Percentiles rank a stretch among this genome's conserved stretches.
Evolutionary conservation across 2,888 invertebrate species (phyloP).

Genomic region (Cheilosia impressa): DNA sequence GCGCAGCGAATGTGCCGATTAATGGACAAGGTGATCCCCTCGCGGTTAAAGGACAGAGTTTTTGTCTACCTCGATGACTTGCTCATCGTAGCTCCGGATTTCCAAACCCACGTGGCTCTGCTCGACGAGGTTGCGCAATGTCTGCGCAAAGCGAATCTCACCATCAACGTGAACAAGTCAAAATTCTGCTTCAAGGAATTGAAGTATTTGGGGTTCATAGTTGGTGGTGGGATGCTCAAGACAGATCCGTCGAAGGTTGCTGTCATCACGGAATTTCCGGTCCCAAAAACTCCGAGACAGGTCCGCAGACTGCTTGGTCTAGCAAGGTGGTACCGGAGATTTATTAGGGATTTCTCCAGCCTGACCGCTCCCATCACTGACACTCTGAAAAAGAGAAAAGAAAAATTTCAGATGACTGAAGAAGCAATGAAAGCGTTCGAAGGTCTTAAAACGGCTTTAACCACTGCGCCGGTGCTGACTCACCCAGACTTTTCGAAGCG

Average conservation of each 20-base stretch:
- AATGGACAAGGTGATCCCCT: conserved; percentile 54
- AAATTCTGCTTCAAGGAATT: conserved; percentile 56
- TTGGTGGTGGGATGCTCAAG: conserved; percentile 18
- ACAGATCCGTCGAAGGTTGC: conserved; percentile 55
- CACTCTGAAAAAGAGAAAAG: conserved; percentile 19
- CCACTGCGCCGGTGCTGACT: conserved; percentile 52
- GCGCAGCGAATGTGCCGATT: conserved; percentile 61
- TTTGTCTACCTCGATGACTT: conserved; percentile 46
- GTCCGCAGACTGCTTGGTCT: conserved; percentile 30
- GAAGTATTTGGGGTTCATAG: conserved; percentile 52
- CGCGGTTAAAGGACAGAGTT: conserved; percentile 32
- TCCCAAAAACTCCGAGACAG: conserved; percentile 4
- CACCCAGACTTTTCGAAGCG: conserved; percentile 25
- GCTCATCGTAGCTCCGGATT: conserved; percentile 50
- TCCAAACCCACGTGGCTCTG: conserved; percentile 36
- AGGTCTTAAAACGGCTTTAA: conserved; percentile 37
- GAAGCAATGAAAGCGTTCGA: conserved; percentile 53
- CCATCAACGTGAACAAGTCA: conserved; percentile 41
- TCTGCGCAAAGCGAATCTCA: conserved; percentile 43
- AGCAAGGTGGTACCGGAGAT: conserved; percentile 65
- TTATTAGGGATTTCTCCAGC: conserved; percentile 48
- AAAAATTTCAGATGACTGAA: conserved; percentile 32
- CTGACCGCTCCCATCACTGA: conserved; percentile 52
- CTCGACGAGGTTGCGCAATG: conserved; percentile 51
- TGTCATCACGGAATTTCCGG: conserved; percentile 48